phyloP scores from a whole-genome alignment of 1,140 invertebrate species.

The Magallana angulata region DNA sequence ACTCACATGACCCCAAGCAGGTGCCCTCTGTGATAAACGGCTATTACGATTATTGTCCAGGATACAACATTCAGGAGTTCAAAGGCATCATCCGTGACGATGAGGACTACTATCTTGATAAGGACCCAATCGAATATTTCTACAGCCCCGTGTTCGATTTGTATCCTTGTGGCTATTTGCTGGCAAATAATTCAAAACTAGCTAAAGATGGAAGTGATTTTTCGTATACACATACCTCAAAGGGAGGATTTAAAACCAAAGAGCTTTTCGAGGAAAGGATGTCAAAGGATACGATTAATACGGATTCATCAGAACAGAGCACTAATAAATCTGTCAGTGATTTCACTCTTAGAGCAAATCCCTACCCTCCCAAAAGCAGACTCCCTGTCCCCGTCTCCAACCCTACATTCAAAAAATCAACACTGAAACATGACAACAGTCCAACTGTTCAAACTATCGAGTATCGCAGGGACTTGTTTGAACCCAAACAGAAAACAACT shows the following conservation, averaged over 20 bases:
- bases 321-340: not conserved
- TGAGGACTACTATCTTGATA: slow-evolving; percentile 2
- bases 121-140: slow-evolving; percentile 24
- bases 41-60: not conserved
- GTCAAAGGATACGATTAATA: not conserved
- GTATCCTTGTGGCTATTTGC: slow-evolving; percentile 6
- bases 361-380: not conserved
- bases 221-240: not conserved
- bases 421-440: not conserved
- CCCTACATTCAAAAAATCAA: not conserved
- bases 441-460: slow-evolving; percentile 17
- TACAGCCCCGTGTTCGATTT: slow-evolving; percentile 26
- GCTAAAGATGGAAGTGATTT: not conserved
- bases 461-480: slow-evolving; percentile 33
- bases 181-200: not conserved
- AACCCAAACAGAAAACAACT: slow-evolving; percentile 17
- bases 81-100: not conserved
- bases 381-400: slow-evolving; percentile 1
- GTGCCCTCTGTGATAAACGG: not conserved
- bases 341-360: not conserved
- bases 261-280: not conserved
- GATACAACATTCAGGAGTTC: not conserved
- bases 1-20: not conserved
- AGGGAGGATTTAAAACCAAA: not conserved
- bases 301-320: not conserved